phyloP scores from a whole-genome alignment of 2,888 invertebrate species.

The Pseudoips prasinana region DNA sequence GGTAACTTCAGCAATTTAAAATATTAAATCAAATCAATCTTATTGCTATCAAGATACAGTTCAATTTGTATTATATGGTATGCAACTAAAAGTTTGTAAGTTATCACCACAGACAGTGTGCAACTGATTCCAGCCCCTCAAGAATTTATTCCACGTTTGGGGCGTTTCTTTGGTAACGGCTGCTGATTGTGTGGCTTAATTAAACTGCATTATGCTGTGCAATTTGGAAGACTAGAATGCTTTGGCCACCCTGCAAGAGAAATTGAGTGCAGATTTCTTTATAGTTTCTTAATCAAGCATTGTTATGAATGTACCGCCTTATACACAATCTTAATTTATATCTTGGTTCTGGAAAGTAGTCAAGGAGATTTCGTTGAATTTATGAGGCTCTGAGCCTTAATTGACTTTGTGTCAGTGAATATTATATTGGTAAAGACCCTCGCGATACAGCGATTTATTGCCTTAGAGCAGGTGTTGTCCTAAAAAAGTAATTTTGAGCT shows the following conservation, averaged over 20 bases:
- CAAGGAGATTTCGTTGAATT: too few relatives aligned
- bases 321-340: too few relatives aligned
- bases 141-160: constrained; percentile 75
- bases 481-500: too few relatives aligned
- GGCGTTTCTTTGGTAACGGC: constrained; percentile 76
- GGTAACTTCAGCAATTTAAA: constrained; percentile 27
- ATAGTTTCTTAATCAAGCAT: constrained; percentile 20
- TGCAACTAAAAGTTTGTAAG: constrained; percentile 29
- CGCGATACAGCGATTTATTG: too few relatives aligned
- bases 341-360: too few relatives aligned
- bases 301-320: background rate
- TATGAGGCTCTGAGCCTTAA: too few relatives aligned
- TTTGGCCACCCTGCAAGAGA: constrained; percentile 29
- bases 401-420: too few relatives aligned
- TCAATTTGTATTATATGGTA: constrained; percentile 17
- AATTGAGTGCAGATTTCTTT: constrained; percentile 28
- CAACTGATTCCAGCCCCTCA: constrained; percentile 64
- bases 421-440: too few relatives aligned
- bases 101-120: constrained; percentile 58
- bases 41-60: constrained; percentile 29
- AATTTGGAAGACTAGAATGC: constrained; percentile 36
- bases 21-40: constrained; percentile 1
- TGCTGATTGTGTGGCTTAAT: constrained; percentile 75
- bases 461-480: too few relatives aligned
- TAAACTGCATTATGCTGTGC: constrained; percentile 71